These are phyloP conservation scores for Rhinolophus sinicus DNA, from an alignment of 2,113 vertebrate species.

Conservation along the genomic window DNA sequence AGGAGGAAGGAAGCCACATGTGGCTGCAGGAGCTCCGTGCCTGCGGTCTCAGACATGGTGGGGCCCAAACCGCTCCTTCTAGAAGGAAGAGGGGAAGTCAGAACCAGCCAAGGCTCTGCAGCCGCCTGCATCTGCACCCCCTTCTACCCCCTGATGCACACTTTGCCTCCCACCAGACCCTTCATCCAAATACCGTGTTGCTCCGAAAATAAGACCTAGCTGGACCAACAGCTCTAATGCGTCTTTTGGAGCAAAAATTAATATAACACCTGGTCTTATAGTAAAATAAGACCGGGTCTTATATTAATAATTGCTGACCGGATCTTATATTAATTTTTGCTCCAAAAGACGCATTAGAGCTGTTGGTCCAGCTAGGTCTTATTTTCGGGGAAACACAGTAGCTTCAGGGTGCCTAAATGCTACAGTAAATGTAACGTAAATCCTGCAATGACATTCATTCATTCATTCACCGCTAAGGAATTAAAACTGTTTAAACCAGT, in stretches of 20 bases:
- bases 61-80: not conserved
- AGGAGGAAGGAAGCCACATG: slow-evolving; percentile 9
- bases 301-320: no score
- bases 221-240: no score
- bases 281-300: no score
- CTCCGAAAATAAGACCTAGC: no score
- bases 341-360: no score
- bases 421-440: no score
- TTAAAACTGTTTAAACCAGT: not conserved
- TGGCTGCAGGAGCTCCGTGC: not conserved
- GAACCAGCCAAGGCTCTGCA: not conserved
- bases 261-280: no score
- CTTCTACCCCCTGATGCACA: rapidly evolving
- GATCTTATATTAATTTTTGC: no score
- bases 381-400: not conserved
- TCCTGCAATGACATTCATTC: not conserved
- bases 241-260: no score
- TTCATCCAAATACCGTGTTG: not conserved
- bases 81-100: not conserved
- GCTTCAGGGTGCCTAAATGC: not conserved
- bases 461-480: not conserved
- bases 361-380: no score
- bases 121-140: not conserved
- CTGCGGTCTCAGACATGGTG: not conserved
- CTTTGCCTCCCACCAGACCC: not conserved